Base-by-base conservation (phyloP, 2,113 vertebrate genomes). In the Bos indicus region DNA sequence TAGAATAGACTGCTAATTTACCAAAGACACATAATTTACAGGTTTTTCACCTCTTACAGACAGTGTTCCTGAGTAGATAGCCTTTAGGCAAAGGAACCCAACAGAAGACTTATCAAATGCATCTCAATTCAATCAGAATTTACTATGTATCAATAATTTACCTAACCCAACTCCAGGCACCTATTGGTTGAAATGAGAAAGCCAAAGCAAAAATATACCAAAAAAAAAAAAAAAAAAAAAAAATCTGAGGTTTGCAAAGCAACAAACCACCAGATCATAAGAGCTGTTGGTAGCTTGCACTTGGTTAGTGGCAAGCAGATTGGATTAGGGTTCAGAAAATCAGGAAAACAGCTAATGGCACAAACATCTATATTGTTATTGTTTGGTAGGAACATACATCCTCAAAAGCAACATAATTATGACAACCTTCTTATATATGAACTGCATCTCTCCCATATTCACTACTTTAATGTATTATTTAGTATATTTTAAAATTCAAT, bases 401-500 rank as follows among this genome's bases (percentile, higher is more conserved):
- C 46, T 64, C 59, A 57, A 96, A 88, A 52, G 21, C 54, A 97
- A 80, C 25, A 48, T 82, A 78, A 93, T 94, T 56, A 95, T 0
- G 16, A 90, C n/a, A 86, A 51, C 43, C n/a, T 71, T 77, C 77
- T 93, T 96, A 33, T 87, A 62, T 90, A 83, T 46, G 91, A 82
- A 91, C 82, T 82, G 19, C 33, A 67, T 93, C 16, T 81, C 56
- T 95, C 21, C 19, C 36, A 92, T 94, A 82, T 74, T 94, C 88
- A 59, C 26, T 78, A 40, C 43, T 90, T 93, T 82, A 91, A 23
- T 19, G 93, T 83, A 93, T 90, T 93, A 97, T 95, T 71, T 59
- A 97, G 93, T 88, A 91, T 95, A 80, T 82, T 96, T 96, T 62
- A 93, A 62, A 12, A 51, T 89, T 83, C 17, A 86, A 74, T 88